Conservation (phyloP, 2,113 vertebrate species). For the Crypturellus undulatus region DNA sequence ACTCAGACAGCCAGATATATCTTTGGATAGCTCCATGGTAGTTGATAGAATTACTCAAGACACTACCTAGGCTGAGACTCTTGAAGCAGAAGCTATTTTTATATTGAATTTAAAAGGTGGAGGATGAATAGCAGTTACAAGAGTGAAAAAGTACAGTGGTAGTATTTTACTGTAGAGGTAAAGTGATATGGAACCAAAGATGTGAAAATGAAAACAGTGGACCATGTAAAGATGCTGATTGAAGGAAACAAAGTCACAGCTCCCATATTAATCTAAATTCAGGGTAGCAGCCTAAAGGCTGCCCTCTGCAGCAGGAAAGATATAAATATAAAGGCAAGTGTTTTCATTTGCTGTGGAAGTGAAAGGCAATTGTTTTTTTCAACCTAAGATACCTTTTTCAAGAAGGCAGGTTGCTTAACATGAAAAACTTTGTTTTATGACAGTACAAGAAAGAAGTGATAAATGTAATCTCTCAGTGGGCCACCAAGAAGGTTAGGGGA, state of each 20-base stretch:
- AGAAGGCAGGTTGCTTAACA: background rate
- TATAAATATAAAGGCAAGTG: background rate
- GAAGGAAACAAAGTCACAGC: background rate
- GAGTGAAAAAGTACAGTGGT: slow-evolving; percentile 15
- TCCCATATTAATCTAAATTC: background rate
- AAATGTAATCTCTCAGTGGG: background rate
- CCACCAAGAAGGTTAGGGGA: background rate
- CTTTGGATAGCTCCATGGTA: background rate
- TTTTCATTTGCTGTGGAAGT: background rate
- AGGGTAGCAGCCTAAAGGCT: background rate
- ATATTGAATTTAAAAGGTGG: slow-evolving; percentile 50
- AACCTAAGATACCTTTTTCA: background rate
- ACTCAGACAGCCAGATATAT: background rate
- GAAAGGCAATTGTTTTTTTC: background rate
- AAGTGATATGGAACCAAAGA: slow-evolving; percentile 47
- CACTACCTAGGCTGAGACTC: background rate
- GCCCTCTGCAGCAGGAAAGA: background rate
- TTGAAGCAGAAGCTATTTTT: slow-evolving; percentile 36
- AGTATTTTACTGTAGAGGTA: slow-evolving; percentile 34
- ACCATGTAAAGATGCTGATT: background rate
- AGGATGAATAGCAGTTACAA: slow-evolving; percentile 33
- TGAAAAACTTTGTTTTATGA: background rate
- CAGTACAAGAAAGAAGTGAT: background rate
- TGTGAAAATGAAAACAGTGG: background rate
- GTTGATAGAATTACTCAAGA: slow-evolving; percentile 8